A percentile compares a stretch with the other conserved stretches of the same genome.
phyloP scores from a whole-genome alignment of 2,113 vertebrate genomes.

The Apeltes quadracus region DNA sequence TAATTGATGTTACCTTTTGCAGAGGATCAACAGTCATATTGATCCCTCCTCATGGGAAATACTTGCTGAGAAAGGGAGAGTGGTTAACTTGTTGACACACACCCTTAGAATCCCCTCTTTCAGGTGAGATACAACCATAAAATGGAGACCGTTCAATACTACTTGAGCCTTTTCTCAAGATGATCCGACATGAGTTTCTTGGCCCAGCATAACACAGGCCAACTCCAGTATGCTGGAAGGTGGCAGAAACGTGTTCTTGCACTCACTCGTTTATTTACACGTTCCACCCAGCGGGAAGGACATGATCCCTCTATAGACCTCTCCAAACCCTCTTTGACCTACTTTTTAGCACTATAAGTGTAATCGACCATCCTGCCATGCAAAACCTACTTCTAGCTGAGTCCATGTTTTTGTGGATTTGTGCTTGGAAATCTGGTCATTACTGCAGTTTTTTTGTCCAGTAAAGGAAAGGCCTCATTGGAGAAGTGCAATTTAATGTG shows the following conservation, averaged over 20 bases:
- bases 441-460: background rate
- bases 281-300: constrained; percentile 9
- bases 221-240: constrained; percentile 10
- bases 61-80: constrained; percentile 14
- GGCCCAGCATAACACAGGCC: background rate
- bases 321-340: constrained; percentile 46
- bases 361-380: constrained; percentile 49
- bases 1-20: constrained; percentile 24
- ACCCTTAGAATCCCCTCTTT: background rate
- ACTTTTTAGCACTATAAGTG: constrained; percentile 43
- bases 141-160: constrained; percentile 12
- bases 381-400: constrained; percentile 41
- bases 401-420: constrained; percentile 39
- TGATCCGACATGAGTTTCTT: constrained; percentile 14
- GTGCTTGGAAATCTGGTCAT: constrained; percentile 34
- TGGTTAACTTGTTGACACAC: constrained; percentile 28
- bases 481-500: constrained; percentile 26
- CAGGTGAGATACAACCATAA: constrained; percentile 10
- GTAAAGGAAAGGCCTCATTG: constrained; percentile 13
- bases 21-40: constrained; percentile 25
- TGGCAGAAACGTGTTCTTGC: constrained; percentile 17
- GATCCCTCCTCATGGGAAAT: constrained; percentile 32
- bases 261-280: constrained; percentile 18
- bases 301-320: constrained; percentile 37
- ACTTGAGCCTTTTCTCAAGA: constrained; percentile 10